Conservation (phyloP, 2,888 invertebrate species). For the Diaphora mendica region DNA sequence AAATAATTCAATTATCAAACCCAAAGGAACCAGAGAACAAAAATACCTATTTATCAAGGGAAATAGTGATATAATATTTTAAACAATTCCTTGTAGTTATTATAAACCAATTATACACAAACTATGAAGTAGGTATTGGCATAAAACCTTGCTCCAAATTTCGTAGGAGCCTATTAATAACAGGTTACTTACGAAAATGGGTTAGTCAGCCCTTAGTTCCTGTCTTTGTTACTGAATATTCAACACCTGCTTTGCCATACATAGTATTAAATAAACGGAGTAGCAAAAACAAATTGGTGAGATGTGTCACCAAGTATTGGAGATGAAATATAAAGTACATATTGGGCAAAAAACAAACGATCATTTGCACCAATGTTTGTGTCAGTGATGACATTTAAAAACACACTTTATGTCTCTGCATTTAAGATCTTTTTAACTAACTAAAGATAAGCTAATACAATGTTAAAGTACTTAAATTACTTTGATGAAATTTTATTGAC, state of each 20-base stretch:
- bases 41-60: too few relatives aligned
- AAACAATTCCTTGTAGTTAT: too few relatives aligned
- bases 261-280: not conserved
- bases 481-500: not conserved
- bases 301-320: not conserved
- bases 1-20: too few relatives aligned
- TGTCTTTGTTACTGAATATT: constrained; percentile 1
- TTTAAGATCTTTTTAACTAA: not conserved
- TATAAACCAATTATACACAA: not conserved
- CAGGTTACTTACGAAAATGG: not conserved
- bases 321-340: not conserved
- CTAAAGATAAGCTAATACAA: not conserved
- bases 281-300: not conserved
- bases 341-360: not conserved
- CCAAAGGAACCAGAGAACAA: too few relatives aligned
- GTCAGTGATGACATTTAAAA: not conserved
- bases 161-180: constrained; percentile 6
- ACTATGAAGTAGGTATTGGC: not conserved
- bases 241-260: not conserved
- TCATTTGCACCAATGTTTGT: not conserved
- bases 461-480: not conserved
- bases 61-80: too few relatives aligned
- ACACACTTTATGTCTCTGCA: not conserved
- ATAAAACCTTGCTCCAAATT: not conserved
- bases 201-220: not conserved